Base-by-base conservation (phyloP, 2,888 invertebrate genomes). In the Dyspetes luteomarginatus region DNA sequence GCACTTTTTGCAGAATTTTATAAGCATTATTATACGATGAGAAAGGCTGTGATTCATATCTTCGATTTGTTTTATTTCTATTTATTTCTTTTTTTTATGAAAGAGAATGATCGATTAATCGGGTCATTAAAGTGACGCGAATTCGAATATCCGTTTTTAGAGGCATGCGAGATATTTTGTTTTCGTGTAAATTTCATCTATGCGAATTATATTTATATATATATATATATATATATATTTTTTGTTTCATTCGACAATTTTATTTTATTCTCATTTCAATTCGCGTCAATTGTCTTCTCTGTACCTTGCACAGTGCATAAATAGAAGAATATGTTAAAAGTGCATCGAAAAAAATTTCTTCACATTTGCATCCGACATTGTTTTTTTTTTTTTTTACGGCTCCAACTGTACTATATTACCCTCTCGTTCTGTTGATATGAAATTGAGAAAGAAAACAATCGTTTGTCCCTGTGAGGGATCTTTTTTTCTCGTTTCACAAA, bases 321-420 rank as follows among this genome's bases (percentile, higher is more conserved):
- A 78, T 81, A 75, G 75, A 81, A 72, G 72, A 78, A 77, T n/a
- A n/a, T 72, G 55, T 73, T 69, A 45, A 52, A 28, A 79, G 78
- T 45, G 43, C 19, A 50, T 48, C 36, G 36, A 12, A 36, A 12
- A 36, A 36, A n/a, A n/a, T n/a, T n/a, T n/a, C n/a, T n/a, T n/a
- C n/a, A n/a, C n/a, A n/a, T n/a, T n/a, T n/a, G n/a, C n/a, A n/a
- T n/a, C n/a, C n/a, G 15, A 52, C 3, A 28, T 56, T 28, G 3
- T 56, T 56, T 28, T 9, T 52, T 9, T 62, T 62, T 45, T 45
- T 12, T 67, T 69, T 41, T 58, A 4, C 15, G 26, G 48, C 50
- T 45, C 69, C 48, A 83, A 81, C 50, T 78, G 78, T 81, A 78
- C 78, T 71, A 77, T 79, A 82, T 81, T 82, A 81, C 78, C 48